A percentile compares a stretch with the other conserved stretches of the same genome.
These are phyloP conservation scores for Carterocephalus palaemon DNA, from an alignment of 2,888 invertebrate species.

Conservation along the genomic window DNA sequence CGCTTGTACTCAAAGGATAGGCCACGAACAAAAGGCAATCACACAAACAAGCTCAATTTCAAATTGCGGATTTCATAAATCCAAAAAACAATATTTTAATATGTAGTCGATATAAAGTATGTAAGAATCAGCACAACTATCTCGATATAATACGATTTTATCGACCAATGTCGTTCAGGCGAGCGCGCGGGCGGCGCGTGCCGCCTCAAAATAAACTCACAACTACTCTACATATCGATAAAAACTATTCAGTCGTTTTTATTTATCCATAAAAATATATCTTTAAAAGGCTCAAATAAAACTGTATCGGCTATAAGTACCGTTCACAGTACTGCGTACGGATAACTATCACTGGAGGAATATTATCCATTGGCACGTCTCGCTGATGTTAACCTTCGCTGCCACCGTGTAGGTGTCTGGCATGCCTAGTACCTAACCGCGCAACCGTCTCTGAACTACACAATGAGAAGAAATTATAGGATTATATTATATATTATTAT, in stretches of 20 bases:
- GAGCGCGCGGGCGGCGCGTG: constrained; percentile 46
- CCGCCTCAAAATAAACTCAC: constrained; percentile 69
- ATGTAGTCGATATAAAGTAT: constrained; percentile 52
- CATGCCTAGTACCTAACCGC: constrained; percentile 8
- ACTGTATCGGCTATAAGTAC: constrained; percentile 59
- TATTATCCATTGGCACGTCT: constrained; percentile 45
- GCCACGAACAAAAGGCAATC: constrained; percentile 68
- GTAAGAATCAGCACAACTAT: constrained; percentile 68
- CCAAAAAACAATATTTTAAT: constrained; percentile 49
- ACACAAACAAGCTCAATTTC: constrained; percentile 68
- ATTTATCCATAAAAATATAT: constrained; percentile 78
- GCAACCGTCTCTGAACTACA: no score
- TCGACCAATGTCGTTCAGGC: constrained; percentile 64
- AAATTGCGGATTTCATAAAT: constrained; percentile 70
- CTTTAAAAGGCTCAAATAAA: constrained; percentile 78
- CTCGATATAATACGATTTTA: constrained; percentile 74
- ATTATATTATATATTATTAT: no score
- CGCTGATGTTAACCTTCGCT: constrained; percentile 22
- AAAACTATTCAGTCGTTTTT: constrained; percentile 79
- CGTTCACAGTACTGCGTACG: constrained; percentile 49
- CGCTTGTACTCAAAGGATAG: constrained; percentile 59
- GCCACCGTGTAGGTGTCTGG: constrained; percentile 20
- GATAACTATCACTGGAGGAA: constrained; percentile 58
- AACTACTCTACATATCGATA: constrained; percentile 74
- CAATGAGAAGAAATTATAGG: no score